Evolutionary conservation across 2,888 invertebrate species (phyloP), one percentile per base, ranked within the genome.

Genomic region (Coleophora flavipennella): DNA sequence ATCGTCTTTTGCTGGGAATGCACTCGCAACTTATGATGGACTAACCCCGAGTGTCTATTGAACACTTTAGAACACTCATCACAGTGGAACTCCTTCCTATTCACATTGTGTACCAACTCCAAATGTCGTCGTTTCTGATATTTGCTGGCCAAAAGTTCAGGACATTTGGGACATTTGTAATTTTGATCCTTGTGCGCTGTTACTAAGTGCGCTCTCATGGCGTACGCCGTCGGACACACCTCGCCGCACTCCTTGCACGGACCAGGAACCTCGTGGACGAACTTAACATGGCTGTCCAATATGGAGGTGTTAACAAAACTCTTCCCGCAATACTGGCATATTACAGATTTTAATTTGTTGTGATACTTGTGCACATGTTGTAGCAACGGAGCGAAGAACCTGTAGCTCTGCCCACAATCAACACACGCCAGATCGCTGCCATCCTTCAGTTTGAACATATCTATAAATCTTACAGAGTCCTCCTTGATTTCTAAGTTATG

Each of bases 241-340:
- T 62, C 57, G 1, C 56, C 51, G 14, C 69, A 70, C 37, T 57
- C 55, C 0, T 53, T 49, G 39, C 67, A 67, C 0, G 53, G 51
- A 0, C 51, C 48, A 2, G 54, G 44, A 0, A 48, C 2, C 47
- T 49, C 0, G 55, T 79, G 80, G 0, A 66, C 62, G 1, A 56
- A 51, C 45, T 59, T 67, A 0, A 72, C 55, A 38, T 83, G 83
- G 10, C 62, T 61, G 0, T 59, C 51, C 0, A 81, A 62, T 31
- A 72, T 67, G 0, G 53, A 48, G 13, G 67, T 71, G 0, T 64
- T 62, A 0, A 69, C 53, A 37, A 80, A 83, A 0, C 66, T 69
- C 39, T 72, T 66, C 0, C 83, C 84, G 28, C 83, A 76, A 0
- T 69, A 59, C 34, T 76, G 74, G 38, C 76, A 76, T 0, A 73